Conservation (phyloP, 2,888 invertebrate genomes). For the Steromphala cineraria region DNA sequence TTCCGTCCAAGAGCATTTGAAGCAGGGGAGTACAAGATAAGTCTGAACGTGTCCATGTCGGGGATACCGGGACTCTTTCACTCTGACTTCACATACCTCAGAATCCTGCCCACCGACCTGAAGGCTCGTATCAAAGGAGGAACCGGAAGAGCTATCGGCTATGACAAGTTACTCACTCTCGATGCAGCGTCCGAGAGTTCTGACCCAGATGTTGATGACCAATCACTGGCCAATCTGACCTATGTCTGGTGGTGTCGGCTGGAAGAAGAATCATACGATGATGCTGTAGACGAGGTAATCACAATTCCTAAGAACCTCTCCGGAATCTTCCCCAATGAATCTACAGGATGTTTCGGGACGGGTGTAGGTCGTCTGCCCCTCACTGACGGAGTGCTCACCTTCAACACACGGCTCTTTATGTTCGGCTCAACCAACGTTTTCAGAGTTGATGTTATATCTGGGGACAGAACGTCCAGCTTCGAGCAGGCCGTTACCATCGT, state of each 20-base stretch:
- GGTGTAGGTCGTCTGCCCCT: constrained; percentile 43
- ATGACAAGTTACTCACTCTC: constrained; percentile 37
- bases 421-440: constrained; percentile 47
- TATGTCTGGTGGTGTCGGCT: constrained; percentile 53
- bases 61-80: constrained; percentile 52
- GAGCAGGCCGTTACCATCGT: constrained; percentile 47
- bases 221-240: constrained; percentile 35
- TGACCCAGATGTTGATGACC: constrained; percentile 45
- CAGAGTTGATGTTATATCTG: constrained; percentile 41
- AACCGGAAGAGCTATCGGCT: constrained; percentile 46
- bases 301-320: background rate
- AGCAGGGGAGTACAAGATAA: constrained; percentile 48
- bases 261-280: constrained; percentile 34
- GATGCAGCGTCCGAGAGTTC: constrained; percentile 45
- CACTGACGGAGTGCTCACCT: constrained; percentile 24
- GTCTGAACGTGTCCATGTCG: constrained; percentile 55
- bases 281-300: background rate
- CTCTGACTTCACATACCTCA: constrained; percentile 48
- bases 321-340: background rate
- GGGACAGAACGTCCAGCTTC: constrained; percentile 31
- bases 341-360: constrained; percentile 52
- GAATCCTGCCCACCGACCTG: constrained; percentile 44
- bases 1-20: constrained; percentile 46
- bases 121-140: constrained; percentile 48
- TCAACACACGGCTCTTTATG: constrained; percentile 40